These are phyloP conservation scores for Campaea margaritaria DNA, from an alignment of 2,888 invertebrate genomes.

Conservation along the genomic window DNA sequence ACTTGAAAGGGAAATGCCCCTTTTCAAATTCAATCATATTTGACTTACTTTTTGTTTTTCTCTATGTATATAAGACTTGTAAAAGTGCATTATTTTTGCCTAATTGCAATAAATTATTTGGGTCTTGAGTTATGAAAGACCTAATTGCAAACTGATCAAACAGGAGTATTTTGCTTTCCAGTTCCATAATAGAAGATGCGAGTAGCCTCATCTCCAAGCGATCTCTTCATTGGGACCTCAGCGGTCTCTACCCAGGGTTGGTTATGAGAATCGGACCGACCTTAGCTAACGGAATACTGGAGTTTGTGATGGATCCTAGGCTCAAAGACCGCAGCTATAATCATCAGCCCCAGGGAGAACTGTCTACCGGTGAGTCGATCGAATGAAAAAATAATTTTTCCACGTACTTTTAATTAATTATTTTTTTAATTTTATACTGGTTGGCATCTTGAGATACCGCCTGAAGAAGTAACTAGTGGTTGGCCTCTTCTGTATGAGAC, in stretches of 20 bases:
- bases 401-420: background rate
- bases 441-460: no score
- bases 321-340: constrained; percentile 82
- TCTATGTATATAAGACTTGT: no score
- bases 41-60: no score
- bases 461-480: no score
- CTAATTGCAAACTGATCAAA: no score
- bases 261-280: constrained; percentile 91
- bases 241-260: constrained; percentile 90
- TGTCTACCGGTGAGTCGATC: constrained; percentile 86
- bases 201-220: constrained; percentile 89
- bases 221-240: constrained; percentile 90
- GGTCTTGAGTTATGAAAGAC: no score
- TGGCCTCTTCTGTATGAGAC: background rate
- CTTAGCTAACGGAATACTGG: constrained; percentile 88
- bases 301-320: constrained; percentile 89
- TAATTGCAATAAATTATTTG: no score
- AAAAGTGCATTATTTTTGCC: no score
- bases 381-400: background rate
- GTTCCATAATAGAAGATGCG: constrained; percentile 88
- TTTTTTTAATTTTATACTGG: background rate
- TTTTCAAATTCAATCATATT: no score
- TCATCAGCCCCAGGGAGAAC: constrained; percentile 82
- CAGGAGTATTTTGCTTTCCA: constrained; percentile 55
- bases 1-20: no score